Evolutionary conservation across 2,888 invertebrate species (phyloP).

Genomic region (Lymantria dispar): DNA sequence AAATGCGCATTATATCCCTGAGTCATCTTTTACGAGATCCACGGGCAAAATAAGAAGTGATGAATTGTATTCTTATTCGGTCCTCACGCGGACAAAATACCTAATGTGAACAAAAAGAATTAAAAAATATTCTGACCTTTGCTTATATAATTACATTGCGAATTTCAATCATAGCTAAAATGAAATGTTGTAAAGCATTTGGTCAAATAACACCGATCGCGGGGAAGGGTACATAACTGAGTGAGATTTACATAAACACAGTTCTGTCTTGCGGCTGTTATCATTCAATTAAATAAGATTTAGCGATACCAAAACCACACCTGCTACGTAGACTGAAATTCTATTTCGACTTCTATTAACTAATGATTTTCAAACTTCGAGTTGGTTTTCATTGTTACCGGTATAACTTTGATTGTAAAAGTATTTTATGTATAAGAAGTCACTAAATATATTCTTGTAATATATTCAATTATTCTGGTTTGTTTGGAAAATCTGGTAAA

Average conservation of each 20-base stretch:
- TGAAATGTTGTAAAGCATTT: slow-evolving; percentile 52
- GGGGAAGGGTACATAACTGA: slow-evolving; percentile 59
- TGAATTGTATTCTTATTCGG: too few species aligned
- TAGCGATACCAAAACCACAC: slow-evolving; percentile 63
- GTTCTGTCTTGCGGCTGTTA: slow-evolving; percentile 74
- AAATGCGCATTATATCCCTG: too few species aligned
- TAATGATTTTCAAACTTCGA: slow-evolving; percentile 22
- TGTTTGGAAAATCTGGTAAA: background rate
- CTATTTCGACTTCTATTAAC: slow-evolving; percentile 28
- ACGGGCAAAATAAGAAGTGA: too few species aligned
- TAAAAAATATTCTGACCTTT: too few species aligned
- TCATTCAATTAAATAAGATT: slow-evolving; percentile 80
- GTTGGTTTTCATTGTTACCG: slow-evolving; percentile 13
- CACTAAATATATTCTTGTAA: background rate
- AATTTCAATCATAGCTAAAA: slow-evolving; percentile 42
- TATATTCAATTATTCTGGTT: slow-evolving; percentile 5
- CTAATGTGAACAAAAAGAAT: too few species aligned
- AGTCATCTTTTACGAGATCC: too few species aligned
- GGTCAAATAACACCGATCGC: slow-evolving; percentile 54
- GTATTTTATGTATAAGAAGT: slow-evolving; percentile 4
- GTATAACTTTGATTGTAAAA: slow-evolving; percentile 6
- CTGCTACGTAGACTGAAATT: slow-evolving; percentile 47
- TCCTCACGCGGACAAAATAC: too few species aligned
- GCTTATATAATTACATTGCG: slow-evolving; percentile 10
- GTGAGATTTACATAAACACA: slow-evolving; percentile 77